Conservation (phyloP, 2,113 vertebrate species). For the Rhegmatorhina hoffmannsi region DNA sequence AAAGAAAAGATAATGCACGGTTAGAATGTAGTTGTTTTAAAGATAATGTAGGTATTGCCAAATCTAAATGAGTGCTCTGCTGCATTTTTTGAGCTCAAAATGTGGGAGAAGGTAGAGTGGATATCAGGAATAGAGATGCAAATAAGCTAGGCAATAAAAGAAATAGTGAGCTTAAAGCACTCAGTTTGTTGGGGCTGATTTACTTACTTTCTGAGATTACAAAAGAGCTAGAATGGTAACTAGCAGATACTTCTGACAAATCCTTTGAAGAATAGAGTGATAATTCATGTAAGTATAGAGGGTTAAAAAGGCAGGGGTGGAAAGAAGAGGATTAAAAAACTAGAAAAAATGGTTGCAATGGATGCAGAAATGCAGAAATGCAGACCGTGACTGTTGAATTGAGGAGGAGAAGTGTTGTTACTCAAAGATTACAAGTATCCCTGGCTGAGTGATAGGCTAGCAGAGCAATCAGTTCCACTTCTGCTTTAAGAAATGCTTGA, state of each 20-base stretch:
- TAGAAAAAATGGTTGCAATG: not conserved
- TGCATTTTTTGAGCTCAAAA: not conserved
- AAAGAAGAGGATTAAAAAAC: not conserved
- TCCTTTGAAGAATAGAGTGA: not conserved
- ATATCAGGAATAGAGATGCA: not conserved
- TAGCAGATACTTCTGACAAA: not conserved
- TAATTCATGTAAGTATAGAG: not conserved
- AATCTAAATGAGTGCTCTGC: not conserved
- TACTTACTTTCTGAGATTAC: not conserved
- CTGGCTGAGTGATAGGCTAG: not conserved
- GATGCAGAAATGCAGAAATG: not conserved
- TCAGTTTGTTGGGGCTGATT: not conserved
- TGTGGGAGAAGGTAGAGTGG: not conserved
- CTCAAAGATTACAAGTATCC: not conserved
- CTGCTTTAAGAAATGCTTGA: not conserved
- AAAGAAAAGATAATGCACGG: not conserved
- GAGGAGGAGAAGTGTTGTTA: not conserved
- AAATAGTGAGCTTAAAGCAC: not conserved
- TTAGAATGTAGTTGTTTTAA: not conserved
- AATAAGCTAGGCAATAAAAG: not conserved
- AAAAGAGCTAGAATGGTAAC: not conserved
- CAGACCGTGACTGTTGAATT: not conserved
- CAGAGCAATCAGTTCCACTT: not conserved
- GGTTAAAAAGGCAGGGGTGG: not conserved
- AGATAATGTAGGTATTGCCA: not conserved